Percentiles rank a stretch among this genome's conserved stretches.
Conservation (phyloP, 2,797 vertebrate genomes). For the Pogoniulus pusillus region DNA sequence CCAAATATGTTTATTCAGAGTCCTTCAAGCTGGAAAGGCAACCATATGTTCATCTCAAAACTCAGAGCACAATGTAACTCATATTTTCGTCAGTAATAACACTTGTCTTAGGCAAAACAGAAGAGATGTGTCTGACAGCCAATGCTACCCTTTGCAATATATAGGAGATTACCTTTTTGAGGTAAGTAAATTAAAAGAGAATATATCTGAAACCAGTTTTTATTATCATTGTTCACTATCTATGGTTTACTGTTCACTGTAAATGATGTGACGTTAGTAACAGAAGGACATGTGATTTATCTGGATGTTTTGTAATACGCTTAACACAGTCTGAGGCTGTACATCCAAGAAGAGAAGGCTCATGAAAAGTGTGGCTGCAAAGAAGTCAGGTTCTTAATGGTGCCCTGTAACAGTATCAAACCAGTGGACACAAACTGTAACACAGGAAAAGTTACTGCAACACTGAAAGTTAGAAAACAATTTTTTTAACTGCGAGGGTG, state of each 20-base stretch:
- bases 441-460: too few relatives aligned
- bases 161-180: constrained; percentile 88
- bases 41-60: constrained; percentile 64
- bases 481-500: not conserved
- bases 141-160: constrained; percentile 82
- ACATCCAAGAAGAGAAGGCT: not conserved
- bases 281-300: not conserved
- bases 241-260: not conserved
- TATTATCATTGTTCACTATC: not conserved
- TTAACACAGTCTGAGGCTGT: not conserved
- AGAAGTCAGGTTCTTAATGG: not conserved
- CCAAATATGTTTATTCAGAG: constrained; percentile 67
- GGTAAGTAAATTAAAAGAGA: constrained; percentile 78
- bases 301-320: not conserved
- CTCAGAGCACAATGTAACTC: constrained; percentile 66
- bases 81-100: constrained; percentile 67
- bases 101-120: constrained; percentile 26
- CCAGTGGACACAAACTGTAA: not conserved
- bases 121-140: constrained; percentile 63
- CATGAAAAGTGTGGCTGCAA: not conserved
- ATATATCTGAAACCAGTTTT: not conserved
- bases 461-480: not conserved
- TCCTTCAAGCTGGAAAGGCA: constrained; percentile 81
- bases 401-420: not conserved
- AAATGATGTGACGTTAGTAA: not conserved